Evolutionary conservation across 1,140 invertebrate genomes (phyloP).

Genomic region (Lysiphlebus fabarum): DNA sequence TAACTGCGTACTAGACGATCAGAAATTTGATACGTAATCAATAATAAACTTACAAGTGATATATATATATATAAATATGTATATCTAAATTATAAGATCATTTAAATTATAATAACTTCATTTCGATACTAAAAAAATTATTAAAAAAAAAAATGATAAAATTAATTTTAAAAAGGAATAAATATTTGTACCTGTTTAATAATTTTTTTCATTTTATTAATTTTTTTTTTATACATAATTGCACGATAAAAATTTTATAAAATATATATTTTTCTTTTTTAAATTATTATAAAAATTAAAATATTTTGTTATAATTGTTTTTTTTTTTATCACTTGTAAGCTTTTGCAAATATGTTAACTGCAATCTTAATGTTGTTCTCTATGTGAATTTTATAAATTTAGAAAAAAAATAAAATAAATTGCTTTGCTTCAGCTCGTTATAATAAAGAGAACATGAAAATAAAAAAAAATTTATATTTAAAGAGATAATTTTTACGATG

Average conservation of each 20-base stretch:
- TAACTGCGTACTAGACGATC: too few species aligned
- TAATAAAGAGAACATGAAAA: neutral
- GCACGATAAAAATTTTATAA: neutral
- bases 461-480: neutral
- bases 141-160: too few species aligned
- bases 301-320: constrained; percentile 11
- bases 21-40: too few species aligned
- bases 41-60: too few species aligned
- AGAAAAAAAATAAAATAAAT: constrained; percentile 11
- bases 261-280: constrained; percentile 1
- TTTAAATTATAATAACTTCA: too few species aligned
- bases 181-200: constrained; percentile 1
- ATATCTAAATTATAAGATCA: too few species aligned
- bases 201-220: constrained; percentile 3
- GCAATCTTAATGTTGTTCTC: constrained; percentile 20
- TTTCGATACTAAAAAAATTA: too few species aligned
- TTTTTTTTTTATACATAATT: neutral
- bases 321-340: constrained; percentile 20
- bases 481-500: constrained; percentile 11
- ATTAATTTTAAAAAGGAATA: too few species aligned
- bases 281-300: constrained; percentile 5
- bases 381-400: constrained; percentile 17
- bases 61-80: too few species aligned
- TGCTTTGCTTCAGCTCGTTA: neutral
- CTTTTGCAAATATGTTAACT: constrained; percentile 14